Evolutionary conservation across 2,888 invertebrate genomes (phyloP), one percentile per base, ranked within the genome.

Genomic region (Frankliniella fusca): DNA sequence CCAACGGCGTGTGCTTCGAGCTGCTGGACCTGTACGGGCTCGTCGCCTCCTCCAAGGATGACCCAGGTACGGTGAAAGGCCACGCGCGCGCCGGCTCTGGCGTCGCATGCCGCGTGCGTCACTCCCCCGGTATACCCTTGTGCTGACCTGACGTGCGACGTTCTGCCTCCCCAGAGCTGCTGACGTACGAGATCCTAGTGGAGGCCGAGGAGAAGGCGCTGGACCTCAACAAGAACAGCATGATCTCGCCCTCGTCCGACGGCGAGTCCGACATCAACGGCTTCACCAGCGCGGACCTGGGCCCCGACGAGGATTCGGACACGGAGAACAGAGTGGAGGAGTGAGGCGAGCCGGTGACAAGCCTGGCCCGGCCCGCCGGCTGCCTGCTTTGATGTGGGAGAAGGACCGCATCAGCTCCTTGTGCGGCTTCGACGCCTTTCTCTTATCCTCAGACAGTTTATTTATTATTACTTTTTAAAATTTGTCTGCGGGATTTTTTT

Each of bases 1-100:
- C 81, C 48, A 83, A 83, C 80, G 83, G 83, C 27, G 70, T 76
- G 11, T 76, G 70, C 70, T 27, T 76, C 70, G 70, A 76, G 70
- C 70, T 76, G 70, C 70, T 76, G 70, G 70, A 76, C 70, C 70
- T 27, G 70, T 76, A 76, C 70, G 70, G 70, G 11, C 70, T 76
- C 27, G 9, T 76, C 70, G 70, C 70, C 27, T 76, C 70, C 70
- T 76, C 70, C 70, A 76, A 27, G 70, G 70, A 76, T 12, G 70
- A 76, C 27, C 70, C 70, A 76, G 70, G 70, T 76, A 70, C 23
- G 38, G 70, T 65, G 61, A 61, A 3, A 7, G 54, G 15, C 10
- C n/a, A 65, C 3, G n/a, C n/a, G n/a, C n/a, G n/a, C n/a, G n/a
- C n/a, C n/a, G n/a, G n/a, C n/a, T n/a, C n/a, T n/a, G n/a, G n/a